These are phyloP conservation scores for Tarsius wallacei DNA, from an alignment of 2,797 vertebrate species.

Conservation along the genomic window DNA sequence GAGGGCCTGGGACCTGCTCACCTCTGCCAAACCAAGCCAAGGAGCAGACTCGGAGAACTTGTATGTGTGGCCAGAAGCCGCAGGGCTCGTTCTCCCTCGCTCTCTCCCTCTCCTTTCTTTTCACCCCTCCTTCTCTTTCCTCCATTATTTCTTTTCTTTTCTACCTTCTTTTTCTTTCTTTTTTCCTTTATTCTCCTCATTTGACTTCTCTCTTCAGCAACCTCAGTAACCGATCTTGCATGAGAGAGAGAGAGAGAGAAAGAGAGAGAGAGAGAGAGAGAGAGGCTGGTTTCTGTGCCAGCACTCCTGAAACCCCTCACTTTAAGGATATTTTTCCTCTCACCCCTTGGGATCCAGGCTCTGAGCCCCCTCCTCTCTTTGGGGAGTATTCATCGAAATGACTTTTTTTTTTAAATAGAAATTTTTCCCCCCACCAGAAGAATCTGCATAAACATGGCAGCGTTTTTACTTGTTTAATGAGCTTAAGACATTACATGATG, in stretches of 20 bases:
- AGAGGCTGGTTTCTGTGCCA: slow-evolving; percentile 86
- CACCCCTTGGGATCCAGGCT: slow-evolving; percentile 87
- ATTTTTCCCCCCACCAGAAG: slow-evolving; percentile 83
- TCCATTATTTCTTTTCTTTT: background rate
- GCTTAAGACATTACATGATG: slow-evolving; percentile 89
- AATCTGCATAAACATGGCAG: slow-evolving; percentile 89
- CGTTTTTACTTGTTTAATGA: slow-evolving; percentile 92
- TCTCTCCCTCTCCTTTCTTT: background rate
- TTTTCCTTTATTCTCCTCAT: background rate
- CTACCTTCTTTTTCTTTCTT: no score
- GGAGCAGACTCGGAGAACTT: slow-evolving; percentile 88
- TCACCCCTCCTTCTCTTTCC: no score
- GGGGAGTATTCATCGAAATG: slow-evolving; percentile 89
- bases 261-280: background rate
- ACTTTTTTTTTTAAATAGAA: slow-evolving; percentile 86
- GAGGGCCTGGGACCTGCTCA: slow-evolving; percentile 79
- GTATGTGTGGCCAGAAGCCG: slow-evolving; percentile 74
- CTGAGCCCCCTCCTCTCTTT: slow-evolving; percentile 87
- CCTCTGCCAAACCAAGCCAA: slow-evolving; percentile 88
- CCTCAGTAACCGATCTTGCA: slow-evolving; percentile 66
- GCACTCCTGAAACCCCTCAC: slow-evolving; percentile 89
- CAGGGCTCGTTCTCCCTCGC: background rate
- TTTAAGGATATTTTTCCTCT: slow-evolving; percentile 89
- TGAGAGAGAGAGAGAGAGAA: slow-evolving; percentile 81
- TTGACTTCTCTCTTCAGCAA: slow-evolving; percentile 63